phyloP scores from a whole-genome alignment of 92 coral and sea anemone genomes.

The Hydrozoanthus gracilis region DNA sequence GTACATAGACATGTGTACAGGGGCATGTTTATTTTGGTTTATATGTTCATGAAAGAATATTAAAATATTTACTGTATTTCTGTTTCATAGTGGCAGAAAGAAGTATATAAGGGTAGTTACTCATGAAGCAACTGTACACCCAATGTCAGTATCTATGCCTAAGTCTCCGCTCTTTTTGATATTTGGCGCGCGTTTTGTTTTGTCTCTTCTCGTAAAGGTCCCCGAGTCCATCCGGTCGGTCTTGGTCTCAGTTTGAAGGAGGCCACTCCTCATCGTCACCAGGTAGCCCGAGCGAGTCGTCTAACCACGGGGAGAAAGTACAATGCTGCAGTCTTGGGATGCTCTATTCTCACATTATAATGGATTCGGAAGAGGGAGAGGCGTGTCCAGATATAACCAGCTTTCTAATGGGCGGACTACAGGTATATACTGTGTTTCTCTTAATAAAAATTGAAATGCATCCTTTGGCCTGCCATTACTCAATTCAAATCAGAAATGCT shows the following conservation, averaged over 20 bases:
- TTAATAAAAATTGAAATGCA: not conserved
- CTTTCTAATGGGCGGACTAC: conserved; percentile 87
- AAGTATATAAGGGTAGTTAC: too few species aligned
- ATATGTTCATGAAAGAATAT: too few species aligned
- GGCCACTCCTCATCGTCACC: conserved; percentile 38
- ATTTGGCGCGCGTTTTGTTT: not conserved
- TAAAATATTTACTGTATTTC: too few species aligned
- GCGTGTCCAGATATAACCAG: conserved; percentile 80
- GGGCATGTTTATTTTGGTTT: too few species aligned
- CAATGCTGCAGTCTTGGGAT: conserved; percentile 83
- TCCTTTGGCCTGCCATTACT: too few species aligned
- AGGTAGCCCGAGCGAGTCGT: conserved; percentile 62
- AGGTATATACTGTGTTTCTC: conserved; percentile 53
- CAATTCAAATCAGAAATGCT: not conserved
- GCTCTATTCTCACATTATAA: conserved; percentile 82
- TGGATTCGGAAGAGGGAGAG: conserved; percentile 76
- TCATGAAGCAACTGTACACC: too few species aligned
- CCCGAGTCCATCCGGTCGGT: conserved; percentile 69
- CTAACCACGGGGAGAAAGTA: conserved; percentile 71
- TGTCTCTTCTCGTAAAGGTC: conserved; percentile 43
- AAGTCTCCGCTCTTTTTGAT: too few species aligned
- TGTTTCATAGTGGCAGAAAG: too few species aligned
- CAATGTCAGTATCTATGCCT: not conserved
- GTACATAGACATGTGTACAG: too few species aligned
- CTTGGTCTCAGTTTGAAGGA: conserved; percentile 62